Base-by-base conservation (phyloP, 2,888 invertebrate genomes). In the Agriotes lineatus region DNA sequence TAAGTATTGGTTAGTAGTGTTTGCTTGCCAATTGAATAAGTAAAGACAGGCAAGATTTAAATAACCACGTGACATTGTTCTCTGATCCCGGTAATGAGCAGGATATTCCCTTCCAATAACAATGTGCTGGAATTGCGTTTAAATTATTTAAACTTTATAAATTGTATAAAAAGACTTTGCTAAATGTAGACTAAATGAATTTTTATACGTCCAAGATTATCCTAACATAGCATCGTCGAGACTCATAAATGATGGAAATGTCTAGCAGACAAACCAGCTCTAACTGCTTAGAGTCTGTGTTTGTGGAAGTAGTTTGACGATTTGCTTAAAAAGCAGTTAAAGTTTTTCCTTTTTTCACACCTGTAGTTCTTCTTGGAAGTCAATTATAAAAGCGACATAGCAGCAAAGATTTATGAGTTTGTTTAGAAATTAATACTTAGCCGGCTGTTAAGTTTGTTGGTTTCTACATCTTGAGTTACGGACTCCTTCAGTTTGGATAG, bases 261-360 rank as follows among this genome's bases (percentile, higher is more conserved):
- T 64, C 6, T 67, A 67, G 61, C n/a, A 64, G n/a, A 59, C 9
- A 59, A 19, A 52, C 18, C 42, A 54, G 30, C 25, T 19, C 35
- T 48, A 57, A 48, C 57, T 37, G 25, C 57, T 52, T 54, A 63
- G 68, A 44, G 54, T 48, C 22, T 56, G 72, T 79, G 73, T 80
- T 79, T 80, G 78, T 76, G 72, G 70, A 77, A 77, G 76, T 73
- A 77, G 77, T 78, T 65, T 77, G 78, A 79, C 77, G 72, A 76
- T 75, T 78, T 79, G 78, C 77, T 78, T 78, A 77, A 73, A 77
- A 73, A 74, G 72, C 73, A 67, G 70, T 74, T 74, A 75, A 74
- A 72, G 72, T 73, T 71, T 75, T 75, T 77, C 73, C 76, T 66
- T 79, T 78, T 78, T 81, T 81, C 81, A 80, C 81, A 80, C 81